These are phyloP conservation scores for Polia nebulosa DNA, from an alignment of 2,888 invertebrate genomes.

Conservation along the genomic window DNA sequence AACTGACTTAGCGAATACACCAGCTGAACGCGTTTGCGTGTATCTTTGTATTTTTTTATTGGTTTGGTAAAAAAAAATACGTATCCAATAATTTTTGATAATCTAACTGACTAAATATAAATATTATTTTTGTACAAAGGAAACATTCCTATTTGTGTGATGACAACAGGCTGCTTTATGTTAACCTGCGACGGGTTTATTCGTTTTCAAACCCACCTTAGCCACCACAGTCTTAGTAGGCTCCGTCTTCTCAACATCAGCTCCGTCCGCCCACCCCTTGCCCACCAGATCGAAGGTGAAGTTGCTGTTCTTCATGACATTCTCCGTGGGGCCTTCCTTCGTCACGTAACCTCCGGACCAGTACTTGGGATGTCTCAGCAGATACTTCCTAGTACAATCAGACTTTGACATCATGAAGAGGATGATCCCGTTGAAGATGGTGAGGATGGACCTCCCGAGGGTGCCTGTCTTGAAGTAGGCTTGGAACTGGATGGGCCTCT, in stretches of 20 bases:
- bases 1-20: too few relatives aligned
- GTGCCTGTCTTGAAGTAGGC: constrained; percentile 92
- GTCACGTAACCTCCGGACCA: constrained; percentile 94
- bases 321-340: constrained; percentile 92
- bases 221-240: constrained; percentile 93
- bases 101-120: too few relatives aligned
- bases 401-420: constrained; percentile 70
- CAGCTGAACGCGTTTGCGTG: too few relatives aligned
- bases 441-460: constrained; percentile 80
- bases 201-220: too few relatives aligned
- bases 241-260: constrained; percentile 86
- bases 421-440: constrained; percentile 90
- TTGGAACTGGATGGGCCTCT: constrained; percentile 95
- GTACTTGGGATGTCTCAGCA: constrained; percentile 80
- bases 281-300: constrained; percentile 94
- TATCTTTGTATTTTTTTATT: too few relatives aligned
- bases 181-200: too few relatives aligned
- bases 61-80: too few relatives aligned
- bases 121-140: too few relatives aligned
- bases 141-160: too few relatives aligned
- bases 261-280: constrained; percentile 93
- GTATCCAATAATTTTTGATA: too few relatives aligned
- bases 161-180: too few relatives aligned
- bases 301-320: constrained; percentile 90
- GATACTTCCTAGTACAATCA: constrained; percentile 68